phyloP scores from a whole-genome alignment of 2,797 vertebrate genomes.

The Melanotaenia trifasciata region DNA sequence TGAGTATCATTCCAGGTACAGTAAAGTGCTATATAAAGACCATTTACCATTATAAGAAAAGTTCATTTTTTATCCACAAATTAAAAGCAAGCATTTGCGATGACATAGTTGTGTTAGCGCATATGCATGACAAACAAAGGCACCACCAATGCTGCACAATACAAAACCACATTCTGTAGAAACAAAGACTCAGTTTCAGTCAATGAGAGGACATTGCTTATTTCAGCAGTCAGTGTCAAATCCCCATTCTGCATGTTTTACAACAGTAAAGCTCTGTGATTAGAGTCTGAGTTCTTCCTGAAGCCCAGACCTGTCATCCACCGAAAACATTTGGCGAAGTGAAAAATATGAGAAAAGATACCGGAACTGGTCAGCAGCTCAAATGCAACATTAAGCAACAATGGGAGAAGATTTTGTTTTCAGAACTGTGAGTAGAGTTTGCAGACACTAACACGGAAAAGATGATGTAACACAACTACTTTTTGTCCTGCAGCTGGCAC shows the following conservation, averaged over 20 bases:
- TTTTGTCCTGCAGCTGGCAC: neutral
- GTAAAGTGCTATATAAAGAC: too few relatives aligned
- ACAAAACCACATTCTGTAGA: neutral
- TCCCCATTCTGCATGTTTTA: neutral
- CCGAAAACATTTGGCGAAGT: neutral
- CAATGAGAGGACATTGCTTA: neutral
- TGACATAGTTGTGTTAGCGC: too few relatives aligned
- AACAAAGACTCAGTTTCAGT: too few relatives aligned
- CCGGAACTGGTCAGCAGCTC: neutral
- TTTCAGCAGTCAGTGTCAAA: neutral
- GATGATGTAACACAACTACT: neutral
- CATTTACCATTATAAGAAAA: too few relatives aligned
- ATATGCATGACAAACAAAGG: too few relatives aligned
- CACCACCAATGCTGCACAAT: too few relatives aligned
- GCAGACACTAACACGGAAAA: neutral
- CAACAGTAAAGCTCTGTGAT: neutral
- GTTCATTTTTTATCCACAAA: too few relatives aligned
- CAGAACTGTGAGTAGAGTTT: too few relatives aligned
- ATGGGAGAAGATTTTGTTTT: neutral
- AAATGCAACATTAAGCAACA: neutral
- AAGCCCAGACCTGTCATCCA: neutral
- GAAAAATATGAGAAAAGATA: neutral
- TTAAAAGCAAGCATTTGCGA: too few relatives aligned
- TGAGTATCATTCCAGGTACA: too few relatives aligned
- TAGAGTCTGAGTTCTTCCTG: neutral